These are phyloP conservation scores for Amblyopsis hoosieri DNA, from an alignment of 2,797 vertebrate species.

Conservation along the genomic window DNA sequence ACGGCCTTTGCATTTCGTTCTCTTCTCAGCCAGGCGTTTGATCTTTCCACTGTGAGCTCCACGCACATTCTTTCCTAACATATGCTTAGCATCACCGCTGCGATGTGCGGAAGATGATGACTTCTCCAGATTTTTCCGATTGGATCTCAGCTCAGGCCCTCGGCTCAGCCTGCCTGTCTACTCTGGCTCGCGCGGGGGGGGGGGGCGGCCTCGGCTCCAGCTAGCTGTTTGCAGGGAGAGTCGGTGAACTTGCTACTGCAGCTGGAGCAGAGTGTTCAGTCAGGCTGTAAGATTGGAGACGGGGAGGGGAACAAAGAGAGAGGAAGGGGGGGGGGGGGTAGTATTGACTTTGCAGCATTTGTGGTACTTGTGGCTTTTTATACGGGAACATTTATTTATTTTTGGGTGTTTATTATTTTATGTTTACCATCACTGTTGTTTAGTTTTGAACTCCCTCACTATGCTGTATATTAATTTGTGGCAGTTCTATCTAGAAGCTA, in stretches of 20 bases:
- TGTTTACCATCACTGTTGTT: neutral
- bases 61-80: constrained; percentile 21
- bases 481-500: constrained; percentile 1
- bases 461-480: constrained; percentile 13
- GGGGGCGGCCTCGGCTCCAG: constrained; percentile 47
- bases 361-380: too few species aligned
- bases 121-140: constrained; percentile 36
- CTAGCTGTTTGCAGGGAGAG: constrained; percentile 26
- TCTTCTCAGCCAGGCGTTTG: constrained; percentile 18
- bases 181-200: constrained; percentile 3
- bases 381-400: too few species aligned
- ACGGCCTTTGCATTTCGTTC: constrained; percentile 17
- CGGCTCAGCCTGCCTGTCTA: constrained; percentile 34
- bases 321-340: constrained; percentile 8
- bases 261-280: constrained; percentile 34
- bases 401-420: neutral
- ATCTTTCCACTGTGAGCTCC: constrained; percentile 10
- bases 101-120: constrained; percentile 6
- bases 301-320: constrained; percentile 5
- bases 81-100: constrained; percentile 17
- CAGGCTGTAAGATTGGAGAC: constrained; percentile 47
- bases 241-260: constrained; percentile 18
- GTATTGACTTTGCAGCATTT: constrained; percentile 40
- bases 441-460: neutral
- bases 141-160: neutral